Evolutionary conservation across 1,140 invertebrate genomes (phyloP), one percentile per base, ranked within the genome.

Genomic region (Yoshiicerus persimilis): DNA sequence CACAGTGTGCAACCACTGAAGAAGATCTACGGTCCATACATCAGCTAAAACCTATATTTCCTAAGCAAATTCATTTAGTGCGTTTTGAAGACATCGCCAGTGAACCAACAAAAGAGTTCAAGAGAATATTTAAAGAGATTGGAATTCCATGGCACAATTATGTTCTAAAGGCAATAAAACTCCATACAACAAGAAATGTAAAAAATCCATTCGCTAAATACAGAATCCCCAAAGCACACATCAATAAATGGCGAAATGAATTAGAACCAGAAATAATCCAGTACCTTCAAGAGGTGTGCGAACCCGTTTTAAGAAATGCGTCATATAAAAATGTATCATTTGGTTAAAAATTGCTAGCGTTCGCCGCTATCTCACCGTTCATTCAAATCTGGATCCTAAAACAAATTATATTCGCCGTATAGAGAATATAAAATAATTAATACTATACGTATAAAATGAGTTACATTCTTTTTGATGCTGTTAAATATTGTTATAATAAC

Each of bases 71-170:
- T 36, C 77, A 83, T 13, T 25, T 87, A 23, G 39, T 87, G 0
- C 38, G 62, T 23, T 87, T 34, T 36, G 87, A 87, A 84, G 87
- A 87, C 41, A 20, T 87, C 0, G 87, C 87, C 11, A 10, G 23
- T 1, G 27, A 87, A 34, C 77, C 87, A 36, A n/a, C 38, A 2
- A n/a, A 84, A 23, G 23, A 30, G 27, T 39, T 84, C 38, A 83
- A 84, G 83, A 36, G 32, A 84, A n/a, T 87, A 32, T 87, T 87
- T 66, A 25, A 56, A 41, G 10, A 83, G 4, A n/a, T 87, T 4
- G 80, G 20, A 66, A 66, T 87, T 75, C 10, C 27, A 8, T 87
- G 80, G 47, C 27, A 34, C 38, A 1, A 32, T 47, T 20, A 8
- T 25, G 56, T 84, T 4, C 32, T 34, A 30, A 23, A 64, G 20